Evolutionary conservation across 1,140 invertebrate genomes (phyloP).

Genomic region (Penaeus chinensis): DNA sequence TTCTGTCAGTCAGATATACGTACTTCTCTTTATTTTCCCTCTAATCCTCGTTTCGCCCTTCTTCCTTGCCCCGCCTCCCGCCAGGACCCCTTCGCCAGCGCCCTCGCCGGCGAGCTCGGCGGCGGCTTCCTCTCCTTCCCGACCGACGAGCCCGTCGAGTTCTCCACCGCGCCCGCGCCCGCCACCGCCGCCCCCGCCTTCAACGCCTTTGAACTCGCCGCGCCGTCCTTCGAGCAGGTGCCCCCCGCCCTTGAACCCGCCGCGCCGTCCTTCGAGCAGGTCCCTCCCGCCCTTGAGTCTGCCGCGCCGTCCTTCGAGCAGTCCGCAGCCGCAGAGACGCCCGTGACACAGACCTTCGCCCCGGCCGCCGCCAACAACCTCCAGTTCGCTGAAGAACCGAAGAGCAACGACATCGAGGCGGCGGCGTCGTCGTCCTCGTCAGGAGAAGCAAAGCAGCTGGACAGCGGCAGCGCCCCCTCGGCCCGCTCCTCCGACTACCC

Average conservation of each 20-base stretch:
- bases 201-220: not conserved
- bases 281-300: not conserved
- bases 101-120: not conserved
- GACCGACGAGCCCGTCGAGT: not conserved
- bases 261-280: not conserved
- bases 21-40: no score
- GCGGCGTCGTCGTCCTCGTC: not conserved
- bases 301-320: not conserved
- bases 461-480: no score
- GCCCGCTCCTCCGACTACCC: slow-evolving; percentile 31
- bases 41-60: not conserved
- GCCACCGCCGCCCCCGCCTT: slow-evolving; percentile 7
- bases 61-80: not conserved
- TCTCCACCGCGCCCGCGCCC: not conserved
- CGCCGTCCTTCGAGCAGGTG: not conserved
- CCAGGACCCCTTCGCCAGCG: slow-evolving; percentile 1
- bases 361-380: not conserved
- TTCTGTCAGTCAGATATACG: no score
- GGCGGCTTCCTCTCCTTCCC: slow-evolving; percentile 1
- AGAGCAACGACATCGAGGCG: not conserved
- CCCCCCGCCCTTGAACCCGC: not conserved
- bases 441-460: not conserved
- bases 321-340: not conserved
- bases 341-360: not conserved
- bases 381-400: not conserved